These are phyloP conservation scores for Knipowitschia caucasica DNA, from an alignment of 2,797 vertebrate genomes.

Conservation along the genomic window DNA sequence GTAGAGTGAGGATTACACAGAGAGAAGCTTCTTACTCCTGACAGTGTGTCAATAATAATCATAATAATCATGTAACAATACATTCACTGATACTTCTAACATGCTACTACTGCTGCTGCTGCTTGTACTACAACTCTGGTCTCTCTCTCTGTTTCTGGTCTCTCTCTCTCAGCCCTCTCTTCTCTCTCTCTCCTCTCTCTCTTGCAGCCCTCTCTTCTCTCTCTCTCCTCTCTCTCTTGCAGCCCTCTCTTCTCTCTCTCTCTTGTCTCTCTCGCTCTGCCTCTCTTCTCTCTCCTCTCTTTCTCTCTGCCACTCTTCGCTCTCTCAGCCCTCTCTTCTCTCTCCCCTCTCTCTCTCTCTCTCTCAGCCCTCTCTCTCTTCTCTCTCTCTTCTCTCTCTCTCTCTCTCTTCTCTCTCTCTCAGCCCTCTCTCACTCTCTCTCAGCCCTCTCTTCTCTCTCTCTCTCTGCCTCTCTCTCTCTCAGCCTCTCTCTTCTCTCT, in stretches of 20 bases:
- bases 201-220: background rate
- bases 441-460: background rate
- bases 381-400: background rate
- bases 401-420: no score
- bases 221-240: background rate
- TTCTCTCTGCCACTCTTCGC: background rate
- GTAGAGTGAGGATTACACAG: no score
- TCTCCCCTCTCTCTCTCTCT: constrained; percentile 12
- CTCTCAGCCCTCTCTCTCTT: background rate
- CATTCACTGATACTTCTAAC: no score
- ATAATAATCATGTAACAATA: no score
- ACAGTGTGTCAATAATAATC: no score
- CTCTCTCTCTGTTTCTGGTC: no score
- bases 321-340: constrained; percentile 47
- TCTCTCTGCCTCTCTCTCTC: background rate
- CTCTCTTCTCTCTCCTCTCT: background rate
- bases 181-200: background rate
- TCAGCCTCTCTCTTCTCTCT: background rate
- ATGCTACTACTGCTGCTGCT: no score
- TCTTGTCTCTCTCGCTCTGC: background rate
- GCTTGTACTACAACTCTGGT: no score
- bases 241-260: background rate
- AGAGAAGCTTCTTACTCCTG: no score
- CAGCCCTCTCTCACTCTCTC: no score
- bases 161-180: background rate